Conservation (phyloP, 2,113 vertebrate genomes). For the Antigone vipio region DNA sequence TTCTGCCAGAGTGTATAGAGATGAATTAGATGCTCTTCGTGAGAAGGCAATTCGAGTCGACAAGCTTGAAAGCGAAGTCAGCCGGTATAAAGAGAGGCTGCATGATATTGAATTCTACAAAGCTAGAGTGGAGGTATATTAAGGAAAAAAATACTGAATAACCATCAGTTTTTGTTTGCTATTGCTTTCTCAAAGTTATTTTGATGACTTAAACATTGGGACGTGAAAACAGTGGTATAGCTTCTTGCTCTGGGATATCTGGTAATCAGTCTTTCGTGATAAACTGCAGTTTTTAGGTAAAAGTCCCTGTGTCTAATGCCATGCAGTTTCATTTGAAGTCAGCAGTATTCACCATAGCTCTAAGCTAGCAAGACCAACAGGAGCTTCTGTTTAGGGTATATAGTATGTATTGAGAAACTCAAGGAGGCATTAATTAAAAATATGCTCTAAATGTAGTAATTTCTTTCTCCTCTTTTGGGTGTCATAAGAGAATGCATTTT, state of each 20-base stretch:
- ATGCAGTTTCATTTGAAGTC: not conserved
- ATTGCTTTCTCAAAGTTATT: not conserved
- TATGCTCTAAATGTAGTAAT: not conserved
- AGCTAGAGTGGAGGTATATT: slow-evolving; percentile 91
- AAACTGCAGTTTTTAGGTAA: not conserved
- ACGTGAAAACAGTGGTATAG: not conserved
- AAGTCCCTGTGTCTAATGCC: not conserved
- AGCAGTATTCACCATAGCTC: not conserved
- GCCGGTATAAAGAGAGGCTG: slow-evolving; percentile 91
- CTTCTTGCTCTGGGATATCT: not conserved
- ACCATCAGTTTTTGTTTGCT: not conserved
- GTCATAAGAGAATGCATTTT: not conserved
- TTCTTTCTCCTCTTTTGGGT: not conserved
- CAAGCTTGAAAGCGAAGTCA: slow-evolving; percentile 96
- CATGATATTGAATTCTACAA: slow-evolving; percentile 98
- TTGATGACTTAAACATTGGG: not conserved
- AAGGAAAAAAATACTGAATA: not conserved
- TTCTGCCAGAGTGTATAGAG: slow-evolving; percentile 90
- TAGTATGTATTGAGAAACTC: not conserved
- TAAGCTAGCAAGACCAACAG: not conserved
- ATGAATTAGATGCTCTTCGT: slow-evolving; percentile 93
- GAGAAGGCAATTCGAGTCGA: slow-evolving; percentile 95
- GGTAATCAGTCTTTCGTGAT: not conserved
- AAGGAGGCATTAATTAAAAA: not conserved
- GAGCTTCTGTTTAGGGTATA: not conserved